A percentile compares a stretch with the other conserved stretches of the same genome.
Conservation (phyloP, 1,140 invertebrate species). For the Drosophila elegans region DNA sequence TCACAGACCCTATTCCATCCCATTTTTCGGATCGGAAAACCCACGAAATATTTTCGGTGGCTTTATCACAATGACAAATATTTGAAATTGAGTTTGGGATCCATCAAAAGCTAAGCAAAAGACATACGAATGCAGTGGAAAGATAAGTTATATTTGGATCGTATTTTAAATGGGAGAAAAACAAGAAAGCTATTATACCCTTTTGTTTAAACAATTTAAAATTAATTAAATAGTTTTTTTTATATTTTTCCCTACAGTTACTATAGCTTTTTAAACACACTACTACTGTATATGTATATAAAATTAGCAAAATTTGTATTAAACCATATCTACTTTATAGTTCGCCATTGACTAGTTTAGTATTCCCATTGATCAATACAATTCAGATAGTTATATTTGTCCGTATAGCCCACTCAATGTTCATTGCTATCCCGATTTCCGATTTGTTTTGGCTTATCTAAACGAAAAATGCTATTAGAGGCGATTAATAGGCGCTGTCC, state of each 20-base stretch:
- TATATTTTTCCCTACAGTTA: too few species aligned
- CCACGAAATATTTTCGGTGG: constrained; percentile 55
- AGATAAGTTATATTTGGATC: constrained; percentile 2
- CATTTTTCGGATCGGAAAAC: constrained; percentile 9
- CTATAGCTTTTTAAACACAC: too few species aligned
- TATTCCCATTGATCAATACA: constrained; percentile 8
- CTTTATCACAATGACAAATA: constrained; percentile 77
- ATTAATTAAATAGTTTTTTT: too few species aligned
- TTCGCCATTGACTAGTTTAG: constrained; percentile 10
- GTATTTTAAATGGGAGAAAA: background rate
- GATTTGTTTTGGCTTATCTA: constrained; percentile 66
- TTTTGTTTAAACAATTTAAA: too few species aligned
- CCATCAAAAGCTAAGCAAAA: constrained; percentile 16
- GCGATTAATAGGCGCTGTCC: constrained; percentile 83
- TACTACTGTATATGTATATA: too few species aligned
- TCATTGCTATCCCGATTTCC: constrained; percentile 43
- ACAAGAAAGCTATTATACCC: too few species aligned
- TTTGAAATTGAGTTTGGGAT: constrained; percentile 74
- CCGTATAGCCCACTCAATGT: constrained; percentile 17
- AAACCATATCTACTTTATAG: background rate
- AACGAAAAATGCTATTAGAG: constrained; percentile 78
- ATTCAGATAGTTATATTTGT: constrained; percentile 18
- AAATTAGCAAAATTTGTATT: too few species aligned
- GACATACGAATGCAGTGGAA: constrained; percentile 21
- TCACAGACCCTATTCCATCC: constrained; percentile 15